A percentile compares a stretch with the other conserved stretches of the same genome.
Evolutionary conservation across 92 coral and sea anemone genomes (phyloP).

Genomic region (Phenganax subtilis): DNA sequence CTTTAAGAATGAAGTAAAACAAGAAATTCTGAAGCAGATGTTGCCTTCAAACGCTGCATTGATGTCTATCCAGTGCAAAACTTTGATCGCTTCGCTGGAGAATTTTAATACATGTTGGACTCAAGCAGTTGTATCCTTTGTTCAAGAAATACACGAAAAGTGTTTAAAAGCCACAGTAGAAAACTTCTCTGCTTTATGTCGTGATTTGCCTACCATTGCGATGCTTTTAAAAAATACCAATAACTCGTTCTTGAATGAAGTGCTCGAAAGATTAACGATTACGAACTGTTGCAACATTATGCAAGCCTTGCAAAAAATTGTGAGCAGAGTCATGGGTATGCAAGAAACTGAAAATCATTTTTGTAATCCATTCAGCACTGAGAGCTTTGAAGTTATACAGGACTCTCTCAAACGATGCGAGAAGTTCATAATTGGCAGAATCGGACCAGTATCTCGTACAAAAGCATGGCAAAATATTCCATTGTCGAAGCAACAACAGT

Average conservation of each 20-base stretch:
- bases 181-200: not conserved
- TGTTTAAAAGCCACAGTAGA: slow-evolving; percentile 13
- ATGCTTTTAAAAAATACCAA: slow-evolving; percentile 8
- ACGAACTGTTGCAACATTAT: slow-evolving; percentile 20
- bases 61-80: slow-evolving; percentile 7
- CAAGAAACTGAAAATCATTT: slow-evolving; percentile 2
- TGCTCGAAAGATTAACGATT: slow-evolving; percentile 3
- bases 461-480: slow-evolving; percentile 24
- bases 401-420: slow-evolving; percentile 25
- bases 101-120: slow-evolving; percentile 17
- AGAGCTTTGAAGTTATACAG: not conserved
- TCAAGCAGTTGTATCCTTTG: slow-evolving; percentile 4
- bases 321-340: not conserved
- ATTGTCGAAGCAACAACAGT: slow-evolving; percentile 26
- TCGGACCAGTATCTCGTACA: slow-evolving; percentile 28
- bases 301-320: slow-evolving; percentile 22
- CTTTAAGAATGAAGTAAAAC: slow-evolving; percentile 17
- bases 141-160: not conserved
- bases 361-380: slow-evolving; percentile 14
- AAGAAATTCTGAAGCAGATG: slow-evolving; percentile 13
- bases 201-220: slow-evolving; percentile 9
- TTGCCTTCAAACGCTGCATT: slow-evolving; percentile 5
- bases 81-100: slow-evolving; percentile 19
- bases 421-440: slow-evolving; percentile 32
- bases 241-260: slow-evolving; percentile 27